A percentile compares a stretch with the other conserved stretches of the same genome.
Conservation (phyloP, 1,140 invertebrate genomes). For the Halictus rubicundus region DNA sequence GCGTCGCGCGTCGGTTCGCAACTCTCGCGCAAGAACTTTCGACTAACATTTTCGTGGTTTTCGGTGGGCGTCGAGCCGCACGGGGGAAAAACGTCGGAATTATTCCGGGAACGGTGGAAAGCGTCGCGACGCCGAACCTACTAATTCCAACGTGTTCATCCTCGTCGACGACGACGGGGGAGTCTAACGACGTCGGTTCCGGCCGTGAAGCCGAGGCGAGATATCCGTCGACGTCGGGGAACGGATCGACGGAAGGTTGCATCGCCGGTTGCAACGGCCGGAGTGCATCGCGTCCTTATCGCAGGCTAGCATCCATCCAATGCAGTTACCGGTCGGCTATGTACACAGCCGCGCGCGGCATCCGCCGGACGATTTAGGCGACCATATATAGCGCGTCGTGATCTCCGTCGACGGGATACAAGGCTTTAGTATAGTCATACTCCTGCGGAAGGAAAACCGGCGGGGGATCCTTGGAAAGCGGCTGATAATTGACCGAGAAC, state of each 20-base stretch:
- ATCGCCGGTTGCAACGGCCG: background rate
- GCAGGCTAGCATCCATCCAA: conserved; percentile 16
- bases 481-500: conserved; percentile 22
- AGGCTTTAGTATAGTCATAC: too few species aligned
- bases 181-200: background rate
- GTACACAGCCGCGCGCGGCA: background rate
- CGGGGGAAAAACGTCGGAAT: too few species aligned
- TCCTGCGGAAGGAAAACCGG: background rate
- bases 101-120: too few species aligned
- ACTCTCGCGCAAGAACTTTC: background rate
- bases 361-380: conserved; percentile 20
- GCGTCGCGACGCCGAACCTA: background rate
- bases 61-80: too few species aligned
- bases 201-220: background rate
- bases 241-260: conserved; percentile 13
- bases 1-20: background rate
- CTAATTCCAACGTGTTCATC: background rate
- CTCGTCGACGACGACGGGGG: background rate
- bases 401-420: too few species aligned
- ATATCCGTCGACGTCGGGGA: conserved; percentile 1
- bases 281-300: conserved; percentile 32
- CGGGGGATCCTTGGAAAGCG: conserved; percentile 5
- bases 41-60: too few species aligned
- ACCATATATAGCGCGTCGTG: background rate
- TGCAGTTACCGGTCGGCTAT: conserved; percentile 12